These are phyloP conservation scores for Parotocinclus haroldoi DNA, from an alignment of 2,797 vertebrate species.

Conservation along the genomic window DNA sequence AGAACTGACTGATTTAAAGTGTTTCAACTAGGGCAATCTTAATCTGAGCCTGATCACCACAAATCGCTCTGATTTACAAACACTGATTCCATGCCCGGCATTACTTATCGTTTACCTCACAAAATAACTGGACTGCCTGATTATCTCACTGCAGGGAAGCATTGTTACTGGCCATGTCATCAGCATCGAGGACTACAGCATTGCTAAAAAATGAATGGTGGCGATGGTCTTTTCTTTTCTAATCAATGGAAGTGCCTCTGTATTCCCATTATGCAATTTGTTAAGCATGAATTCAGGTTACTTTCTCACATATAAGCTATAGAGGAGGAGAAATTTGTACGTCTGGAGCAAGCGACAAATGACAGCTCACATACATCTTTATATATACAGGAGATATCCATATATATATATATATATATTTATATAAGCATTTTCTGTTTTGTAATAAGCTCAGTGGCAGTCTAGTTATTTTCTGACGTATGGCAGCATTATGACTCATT, in stretches of 20 bases:
- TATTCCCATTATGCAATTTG: conserved; percentile 85
- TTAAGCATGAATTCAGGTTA: conserved; percentile 83
- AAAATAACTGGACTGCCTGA: conserved; percentile 84
- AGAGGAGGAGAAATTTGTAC: conserved; percentile 66
- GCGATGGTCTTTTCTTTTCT: conserved; percentile 71
- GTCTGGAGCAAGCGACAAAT: conserved; percentile 61
- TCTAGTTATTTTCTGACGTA: conserved; percentile 85
- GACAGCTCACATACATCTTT: conserved; percentile 78
- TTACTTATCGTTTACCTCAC: conserved; percentile 62
- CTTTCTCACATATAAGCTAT: conserved; percentile 84
- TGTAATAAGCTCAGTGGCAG: conserved; percentile 82
- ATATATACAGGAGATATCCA: conserved; percentile 73
- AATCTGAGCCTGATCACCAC: no score
- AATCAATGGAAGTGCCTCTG: conserved; percentile 83
- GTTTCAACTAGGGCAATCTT: no score
- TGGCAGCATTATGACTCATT: conserved; percentile 68
- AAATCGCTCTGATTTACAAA: neutral
- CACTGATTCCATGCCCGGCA: conserved; percentile 35
- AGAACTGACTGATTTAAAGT: conserved; percentile 2
- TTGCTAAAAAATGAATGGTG: conserved; percentile 58
- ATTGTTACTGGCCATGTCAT: conserved; percentile 61
- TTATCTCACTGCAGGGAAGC: conserved; percentile 73
- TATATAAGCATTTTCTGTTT: conserved; percentile 76
- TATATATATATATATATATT: conserved; percentile 81
- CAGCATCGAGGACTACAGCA: conserved; percentile 63